Base-by-base conservation (phyloP, 2,797 vertebrate species). In the Sebastes elongatus region DNA sequence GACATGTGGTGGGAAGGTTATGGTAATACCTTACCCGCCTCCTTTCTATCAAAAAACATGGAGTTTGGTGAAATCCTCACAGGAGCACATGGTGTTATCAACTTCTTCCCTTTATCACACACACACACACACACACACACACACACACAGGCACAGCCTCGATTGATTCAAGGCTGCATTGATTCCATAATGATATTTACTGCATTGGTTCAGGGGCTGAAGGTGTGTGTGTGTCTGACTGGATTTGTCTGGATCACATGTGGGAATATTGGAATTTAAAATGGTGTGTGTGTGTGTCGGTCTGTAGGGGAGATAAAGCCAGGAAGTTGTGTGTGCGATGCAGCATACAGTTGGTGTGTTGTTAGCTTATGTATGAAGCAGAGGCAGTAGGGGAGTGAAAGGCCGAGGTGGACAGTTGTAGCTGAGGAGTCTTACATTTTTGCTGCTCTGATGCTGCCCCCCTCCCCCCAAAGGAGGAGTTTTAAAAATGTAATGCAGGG, bases 101-200 rank as follows among this genome's bases (percentile, higher is more conserved):
- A 75, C 85, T 75, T 81, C 81, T 88, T 87, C 25, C 16, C 78
- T 83, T 84, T 83, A 86, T 80, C 81, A 14, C 80, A 71, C 56
- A 53, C 78, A 70, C 81, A 53, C 81, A 53, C 71, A 65, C 22
- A 30, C 72, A 56, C 63, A 67, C 75, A 49, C 79, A 16, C 59
- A 14, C 80, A 60, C 68, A 38, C 32, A 22, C 55, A 35, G 4
- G 7, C 71, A 63, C 53, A 64, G 22, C 23, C 74, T 76, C 11
- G 27, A 81, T 66, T 86, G 74, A 86, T 88, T 88, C 79, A 83
- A 80, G 76, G 42, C 66, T 80, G 71, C 69, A 88, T 88, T 89
- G 88, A 92, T 92, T 88, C 78, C 57, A 82, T 86, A 86, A 92
- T 91, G 78, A 89, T 91, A 91, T 92, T 93, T 92, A 83, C 85